Evolutionary conservation across 2,888 invertebrate genomes (phyloP).

Genomic region (Tipula confusa): DNA sequence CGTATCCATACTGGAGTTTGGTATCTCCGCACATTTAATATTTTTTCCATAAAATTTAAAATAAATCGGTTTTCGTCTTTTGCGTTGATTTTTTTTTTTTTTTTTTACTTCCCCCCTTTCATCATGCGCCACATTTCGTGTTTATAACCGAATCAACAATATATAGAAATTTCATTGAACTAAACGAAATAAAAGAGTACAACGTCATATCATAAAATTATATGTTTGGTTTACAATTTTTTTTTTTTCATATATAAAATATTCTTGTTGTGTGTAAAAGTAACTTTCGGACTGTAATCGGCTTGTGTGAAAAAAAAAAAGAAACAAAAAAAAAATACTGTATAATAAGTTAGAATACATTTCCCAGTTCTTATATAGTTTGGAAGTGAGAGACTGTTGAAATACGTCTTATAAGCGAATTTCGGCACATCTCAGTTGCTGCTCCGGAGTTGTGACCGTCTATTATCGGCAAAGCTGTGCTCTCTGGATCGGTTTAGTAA

Average conservation of each 20-base stretch:
- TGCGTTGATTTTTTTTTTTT: neutral
- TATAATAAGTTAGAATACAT: constrained; percentile 28
- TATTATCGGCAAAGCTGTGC: constrained; percentile 31
- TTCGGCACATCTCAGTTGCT: constrained; percentile 31
- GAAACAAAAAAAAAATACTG: neutral
- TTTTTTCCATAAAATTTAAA: neutral
- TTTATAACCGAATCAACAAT: constrained; percentile 53
- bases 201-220: neutral
- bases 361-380: constrained; percentile 29
- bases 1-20: neutral
- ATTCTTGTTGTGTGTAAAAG: neutral
- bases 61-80: constrained; percentile 13
- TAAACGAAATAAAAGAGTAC: neutral
- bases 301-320: neutral
- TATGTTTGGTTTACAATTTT: neutral
- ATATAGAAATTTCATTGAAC: constrained; percentile 12
- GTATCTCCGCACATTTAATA: neutral
- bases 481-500: constrained; percentile 21
- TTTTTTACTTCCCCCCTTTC: neutral
- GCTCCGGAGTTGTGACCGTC: constrained; percentile 31
- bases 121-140: constrained; percentile 53
- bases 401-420: constrained; percentile 27
- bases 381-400: constrained; percentile 30
- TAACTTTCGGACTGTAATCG: neutral
- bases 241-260: neutral